Evolutionary conservation across 2,888 invertebrate species (phyloP), one percentile per base, ranked within the genome.

Genomic region (Gibbula magus): DNA sequence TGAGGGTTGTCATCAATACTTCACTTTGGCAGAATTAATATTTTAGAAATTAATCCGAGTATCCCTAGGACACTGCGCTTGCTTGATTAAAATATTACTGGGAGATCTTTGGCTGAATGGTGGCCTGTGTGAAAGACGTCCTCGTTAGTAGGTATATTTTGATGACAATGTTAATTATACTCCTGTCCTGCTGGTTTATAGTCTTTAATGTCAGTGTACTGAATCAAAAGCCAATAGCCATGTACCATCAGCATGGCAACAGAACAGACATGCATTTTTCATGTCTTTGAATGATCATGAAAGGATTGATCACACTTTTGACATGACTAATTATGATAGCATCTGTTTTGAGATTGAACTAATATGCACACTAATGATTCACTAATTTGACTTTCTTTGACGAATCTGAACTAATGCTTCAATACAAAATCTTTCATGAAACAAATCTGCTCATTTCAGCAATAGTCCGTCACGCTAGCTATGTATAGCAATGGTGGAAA

Each of bases 391-490:
- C 45, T 45, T 45, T 45, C 1, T 45, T 35, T 35, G 3, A 5
- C 35, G 7, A 35, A 35, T 35, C 10, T 45, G 45, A 45, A 45
- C 45, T 45, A 45, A 45, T 45, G 45, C 45, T 45, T 45, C 10
- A 45, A 45, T 45, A n/a, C n/a, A 45, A 45, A 45, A 45, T 45
- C 45, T 45, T 45, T 45, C 45, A 45, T 45, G 45, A 45, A 45
- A 45, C 61, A 61, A 35, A 35, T 70, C 70, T 70, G 39, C 70
- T 20, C 35, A 39, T 70, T 70, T 70, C 70, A 70, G 70, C 70
- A 35, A 70, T 70, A 70, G 70, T 70, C 70, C 70, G 70, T 35
- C 70, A 70, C 35, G 70, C 70, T 70, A 70, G 70, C 70, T 70
- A 70, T 70, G 70, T 70, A 70, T 70, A 70, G 70, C 70, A 20